Conservation (phyloP, 2,888 invertebrate genomes). For the Philopedon plagiatum region DNA sequence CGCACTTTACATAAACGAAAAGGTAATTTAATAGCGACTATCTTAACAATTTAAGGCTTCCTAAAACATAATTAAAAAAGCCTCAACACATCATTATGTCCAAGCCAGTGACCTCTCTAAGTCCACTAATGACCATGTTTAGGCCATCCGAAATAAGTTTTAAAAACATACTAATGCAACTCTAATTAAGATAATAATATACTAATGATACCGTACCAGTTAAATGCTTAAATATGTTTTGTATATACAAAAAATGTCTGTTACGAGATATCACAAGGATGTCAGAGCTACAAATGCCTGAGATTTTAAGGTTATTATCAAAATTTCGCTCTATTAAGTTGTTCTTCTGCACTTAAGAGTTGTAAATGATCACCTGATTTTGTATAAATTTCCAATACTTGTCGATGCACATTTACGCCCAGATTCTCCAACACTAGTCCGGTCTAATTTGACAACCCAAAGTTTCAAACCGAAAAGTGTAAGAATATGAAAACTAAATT, state of each 20-base stretch:
- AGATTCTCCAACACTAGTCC: too few relatives aligned
- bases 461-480: too few relatives aligned
- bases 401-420: too few relatives aligned
- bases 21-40: background rate
- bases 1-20: background rate
- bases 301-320: too few relatives aligned
- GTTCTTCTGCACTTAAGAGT: too few relatives aligned
- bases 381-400: too few relatives aligned
- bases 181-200: slow-evolving; percentile 28
- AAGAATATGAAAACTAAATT: too few relatives aligned
- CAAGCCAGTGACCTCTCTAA: slow-evolving; percentile 12
- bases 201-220: slow-evolving; percentile 16
- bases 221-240: slow-evolving; percentile 12
- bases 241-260: slow-evolving; percentile 9
- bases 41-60: background rate
- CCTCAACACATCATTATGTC: slow-evolving; percentile 15
- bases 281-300: too few relatives aligned
- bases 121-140: slow-evolving; percentile 16
- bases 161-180: slow-evolving; percentile 13
- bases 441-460: too few relatives aligned
- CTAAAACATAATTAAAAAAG: slow-evolving; percentile 17
- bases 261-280: background rate
- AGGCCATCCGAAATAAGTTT: slow-evolving; percentile 13
- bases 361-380: too few relatives aligned
- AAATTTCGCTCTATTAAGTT: too few relatives aligned